Evolutionary conservation across 1,140 invertebrate species (phyloP).

Genomic region (Trypoxylus dichotomus): DNA sequence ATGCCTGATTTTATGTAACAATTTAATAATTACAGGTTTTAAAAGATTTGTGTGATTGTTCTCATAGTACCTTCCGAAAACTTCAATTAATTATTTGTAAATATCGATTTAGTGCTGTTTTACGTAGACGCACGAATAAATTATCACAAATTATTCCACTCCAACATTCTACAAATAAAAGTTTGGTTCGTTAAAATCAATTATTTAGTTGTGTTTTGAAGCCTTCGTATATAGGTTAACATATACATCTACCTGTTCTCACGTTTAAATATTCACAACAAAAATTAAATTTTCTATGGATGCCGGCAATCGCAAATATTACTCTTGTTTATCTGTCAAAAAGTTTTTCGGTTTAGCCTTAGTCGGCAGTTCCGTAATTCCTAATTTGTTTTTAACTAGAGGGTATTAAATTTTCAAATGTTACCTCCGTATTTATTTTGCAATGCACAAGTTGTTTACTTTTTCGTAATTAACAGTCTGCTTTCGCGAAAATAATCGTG

Average conservation of each 20-base stretch:
- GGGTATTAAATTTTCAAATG: conserved; percentile 18
- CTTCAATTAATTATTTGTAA: no score
- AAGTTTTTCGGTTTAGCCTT: conserved; percentile 5
- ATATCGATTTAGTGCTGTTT: no score
- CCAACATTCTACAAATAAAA: no score
- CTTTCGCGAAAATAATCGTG: neutral
- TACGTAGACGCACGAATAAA: no score
- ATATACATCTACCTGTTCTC: neutral
- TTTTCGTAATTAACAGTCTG: conserved; percentile 8
- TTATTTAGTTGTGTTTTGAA: neutral
- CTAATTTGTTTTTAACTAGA: conserved; percentile 24
- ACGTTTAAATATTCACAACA: conserved; percentile 9
- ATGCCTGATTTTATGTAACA: no score
- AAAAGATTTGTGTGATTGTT: no score
- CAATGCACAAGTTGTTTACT: conserved; percentile 13
- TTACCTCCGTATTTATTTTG: neutral
- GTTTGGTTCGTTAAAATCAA: neutral
- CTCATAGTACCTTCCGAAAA: no score
- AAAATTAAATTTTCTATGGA: conserved; percentile 8
- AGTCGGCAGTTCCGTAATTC: neutral
- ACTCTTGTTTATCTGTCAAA: conserved; percentile 2
- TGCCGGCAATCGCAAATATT: conserved; percentile 1
- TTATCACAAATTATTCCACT: no score
- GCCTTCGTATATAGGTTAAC: no score
- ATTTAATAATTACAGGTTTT: no score